Conservation (phyloP, 1,140 invertebrate genomes). For the Aradophagus sp. region DNA sequence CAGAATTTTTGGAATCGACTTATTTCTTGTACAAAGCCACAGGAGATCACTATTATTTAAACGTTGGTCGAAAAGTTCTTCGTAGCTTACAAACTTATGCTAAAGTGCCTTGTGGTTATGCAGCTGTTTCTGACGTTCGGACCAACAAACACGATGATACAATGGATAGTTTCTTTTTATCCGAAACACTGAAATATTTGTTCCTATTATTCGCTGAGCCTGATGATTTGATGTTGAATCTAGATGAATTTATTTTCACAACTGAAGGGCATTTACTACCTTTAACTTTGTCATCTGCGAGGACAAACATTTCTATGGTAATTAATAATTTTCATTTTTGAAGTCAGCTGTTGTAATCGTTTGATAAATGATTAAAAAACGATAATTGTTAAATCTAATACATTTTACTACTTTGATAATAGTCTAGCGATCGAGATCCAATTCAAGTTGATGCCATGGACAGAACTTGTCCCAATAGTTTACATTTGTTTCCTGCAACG, state of each 20-base stretch:
- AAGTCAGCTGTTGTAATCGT: too few species aligned
- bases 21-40: constrained; percentile 98
- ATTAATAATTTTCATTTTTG: too few species aligned
- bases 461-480: constrained; percentile 89
- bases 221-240: constrained; percentile 88
- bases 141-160: constrained; percentile 92
- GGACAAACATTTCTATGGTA: constrained; percentile 73
- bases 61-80: constrained; percentile 93
- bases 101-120: constrained; percentile 95
- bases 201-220: constrained; percentile 95
- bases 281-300: constrained; percentile 81
- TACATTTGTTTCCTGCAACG: constrained; percentile 86
- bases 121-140: constrained; percentile 96
- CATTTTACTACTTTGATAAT: too few species aligned
- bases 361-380: constrained; percentile 15
- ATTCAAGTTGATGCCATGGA: constrained; percentile 75
- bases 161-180: constrained; percentile 98
- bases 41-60: constrained; percentile 94
- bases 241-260: constrained; percentile 98
- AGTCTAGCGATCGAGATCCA: constrained; percentile 78
- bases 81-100: constrained; percentile 92
- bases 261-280: constrained; percentile 98
- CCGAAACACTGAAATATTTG: constrained; percentile 98
- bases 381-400: constrained; percentile 59
- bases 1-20: constrained; percentile 98